A percentile compares a stretch with the other conserved stretches of the same genome.
Evolutionary conservation across 2,797 vertebrate genomes (phyloP).

Genomic region (Glossophaga mutica): DNA sequence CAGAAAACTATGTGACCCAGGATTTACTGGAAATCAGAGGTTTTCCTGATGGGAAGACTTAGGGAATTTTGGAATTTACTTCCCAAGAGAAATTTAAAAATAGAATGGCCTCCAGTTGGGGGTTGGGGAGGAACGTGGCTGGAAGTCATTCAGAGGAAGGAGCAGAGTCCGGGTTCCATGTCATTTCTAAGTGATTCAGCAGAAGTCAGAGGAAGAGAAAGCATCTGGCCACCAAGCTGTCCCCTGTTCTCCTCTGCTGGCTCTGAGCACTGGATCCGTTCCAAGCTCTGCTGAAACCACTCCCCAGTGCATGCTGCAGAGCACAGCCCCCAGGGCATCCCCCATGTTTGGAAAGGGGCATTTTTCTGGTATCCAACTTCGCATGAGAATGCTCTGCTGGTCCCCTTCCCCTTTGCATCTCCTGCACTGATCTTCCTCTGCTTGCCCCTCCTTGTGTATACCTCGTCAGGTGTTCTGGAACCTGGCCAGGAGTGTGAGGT

Average conservation of each 20-base stretch:
- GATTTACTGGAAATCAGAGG: conserved; percentile 61
- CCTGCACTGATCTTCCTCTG: neutral
- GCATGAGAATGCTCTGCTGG: neutral
- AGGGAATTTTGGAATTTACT: conserved; percentile 58
- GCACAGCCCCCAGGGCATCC: neutral
- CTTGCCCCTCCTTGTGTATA: neutral
- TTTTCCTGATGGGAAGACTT: conserved; percentile 46
- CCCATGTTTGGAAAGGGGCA: neutral
- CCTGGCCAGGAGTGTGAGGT: neutral
- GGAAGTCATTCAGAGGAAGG: conserved; percentile 11
- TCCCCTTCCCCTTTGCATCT: neutral
- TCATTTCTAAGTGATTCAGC: neutral
- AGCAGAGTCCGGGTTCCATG: neutral
- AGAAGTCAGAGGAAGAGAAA: conserved; percentile 1
- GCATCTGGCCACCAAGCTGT: neutral
- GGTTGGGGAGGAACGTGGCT: neutral
- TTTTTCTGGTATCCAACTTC: neutral
- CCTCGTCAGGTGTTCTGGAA: conserved; percentile 20
- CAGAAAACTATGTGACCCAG: conserved; percentile 10
- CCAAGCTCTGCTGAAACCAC: neutral
- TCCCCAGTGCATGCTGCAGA: neutral
- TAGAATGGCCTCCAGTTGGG: conserved; percentile 3
- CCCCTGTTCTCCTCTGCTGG: neutral
- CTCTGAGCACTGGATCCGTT: neutral
- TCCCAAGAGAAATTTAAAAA: conserved; percentile 66